These are phyloP conservation scores for Sebastes nivosus DNA, from an alignment of 2,797 vertebrate genomes.

Conservation along the genomic window DNA sequence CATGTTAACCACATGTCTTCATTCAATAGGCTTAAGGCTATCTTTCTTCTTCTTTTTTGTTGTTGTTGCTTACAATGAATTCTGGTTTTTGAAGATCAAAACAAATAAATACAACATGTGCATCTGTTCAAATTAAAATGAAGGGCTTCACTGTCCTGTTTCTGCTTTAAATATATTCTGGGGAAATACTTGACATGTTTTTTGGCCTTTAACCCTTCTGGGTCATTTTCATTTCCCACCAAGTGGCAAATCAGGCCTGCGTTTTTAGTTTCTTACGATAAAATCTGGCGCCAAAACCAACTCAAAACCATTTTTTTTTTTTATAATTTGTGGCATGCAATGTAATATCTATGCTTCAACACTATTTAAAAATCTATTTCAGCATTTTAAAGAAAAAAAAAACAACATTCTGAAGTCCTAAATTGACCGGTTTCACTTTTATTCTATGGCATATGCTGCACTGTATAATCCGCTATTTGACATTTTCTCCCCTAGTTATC, in stretches of 20 bases:
- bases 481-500: conserved; percentile 60
- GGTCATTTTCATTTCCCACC: conserved; percentile 93
- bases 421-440: not conserved
- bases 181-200: conserved; percentile 83
- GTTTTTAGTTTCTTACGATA: conserved; percentile 54
- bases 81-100: conserved; percentile 59
- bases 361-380: not conserved
- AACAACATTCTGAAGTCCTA: not conserved
- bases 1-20: conserved; percentile 74
- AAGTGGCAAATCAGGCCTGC: conserved; percentile 85
- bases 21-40: conserved; percentile 73
- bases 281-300: conserved; percentile 4
- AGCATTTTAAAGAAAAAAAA: not conserved
- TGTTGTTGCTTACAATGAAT: conserved; percentile 49
- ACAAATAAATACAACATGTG: conserved; percentile 68
- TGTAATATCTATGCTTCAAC: not conserved
- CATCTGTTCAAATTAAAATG: conserved; percentile 28
- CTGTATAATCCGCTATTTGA: conserved; percentile 44
- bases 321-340: not conserved
- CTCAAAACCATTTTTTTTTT: not conserved
- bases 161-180: conserved; percentile 81
- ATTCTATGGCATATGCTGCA: not conserved
- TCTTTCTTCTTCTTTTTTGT: conserved; percentile 36
- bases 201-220: conserved; percentile 84
- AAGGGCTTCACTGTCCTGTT: conserved; percentile 63